phyloP scores from a whole-genome alignment of 37 sponge, comb jelly and placozoan species.

The Corticium candelabrum region DNA sequence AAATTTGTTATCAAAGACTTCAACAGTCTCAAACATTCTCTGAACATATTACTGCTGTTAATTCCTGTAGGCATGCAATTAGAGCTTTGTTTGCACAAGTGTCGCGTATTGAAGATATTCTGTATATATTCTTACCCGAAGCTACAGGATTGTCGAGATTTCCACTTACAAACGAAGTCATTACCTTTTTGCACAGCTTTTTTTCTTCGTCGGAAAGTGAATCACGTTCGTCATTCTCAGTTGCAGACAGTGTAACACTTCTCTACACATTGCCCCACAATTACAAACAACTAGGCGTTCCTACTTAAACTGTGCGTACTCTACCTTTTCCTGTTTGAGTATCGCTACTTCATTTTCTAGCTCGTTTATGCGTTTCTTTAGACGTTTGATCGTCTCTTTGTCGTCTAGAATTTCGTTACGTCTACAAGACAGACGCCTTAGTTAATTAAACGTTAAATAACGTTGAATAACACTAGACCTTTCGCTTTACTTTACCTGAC shows the following conservation, averaged over 20 bases:
- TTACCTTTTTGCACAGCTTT: slow-evolving; percentile 37
- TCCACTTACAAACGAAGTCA: slow-evolving; percentile 55
- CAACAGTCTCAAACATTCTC: slow-evolving; percentile 53
- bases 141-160: slow-evolving; percentile 44
- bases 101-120: no score
- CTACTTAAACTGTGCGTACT: no score
- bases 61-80: slow-evolving; percentile 34
- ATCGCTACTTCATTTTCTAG: slow-evolving; percentile 67
- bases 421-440: slow-evolving; percentile 13
- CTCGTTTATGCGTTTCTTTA: slow-evolving; percentile 49
- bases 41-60: slow-evolving; percentile 30
- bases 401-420: slow-evolving; percentile 84
- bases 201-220: slow-evolving; percentile 24
- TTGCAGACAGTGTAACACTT: no score
- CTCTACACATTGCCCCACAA: no score
- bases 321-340: no score
- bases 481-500: slow-evolving; percentile 35
- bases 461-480: background rate
- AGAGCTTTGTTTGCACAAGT: no score
- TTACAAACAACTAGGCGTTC: no score
- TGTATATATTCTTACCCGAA: slow-evolving; percentile 28
- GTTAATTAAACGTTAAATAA: background rate
- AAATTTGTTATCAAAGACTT: slow-evolving; percentile 44
- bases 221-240: background rate
- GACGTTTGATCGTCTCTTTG: slow-evolving; percentile 59